phyloP scores from a whole-genome alignment of 2,888 invertebrate species.

The Epiblema foenella region DNA sequence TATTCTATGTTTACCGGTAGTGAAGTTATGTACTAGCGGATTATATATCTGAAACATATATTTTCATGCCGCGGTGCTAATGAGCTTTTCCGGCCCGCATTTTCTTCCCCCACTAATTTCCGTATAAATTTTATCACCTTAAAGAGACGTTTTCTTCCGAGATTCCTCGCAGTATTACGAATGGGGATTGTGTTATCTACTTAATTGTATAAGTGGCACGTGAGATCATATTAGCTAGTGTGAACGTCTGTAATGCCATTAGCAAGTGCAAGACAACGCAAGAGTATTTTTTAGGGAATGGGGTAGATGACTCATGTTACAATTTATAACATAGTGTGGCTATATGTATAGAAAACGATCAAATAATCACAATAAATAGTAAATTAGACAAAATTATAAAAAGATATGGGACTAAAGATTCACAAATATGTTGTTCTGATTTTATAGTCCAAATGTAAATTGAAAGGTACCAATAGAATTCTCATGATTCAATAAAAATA shows the following conservation, averaged over 20 bases:
- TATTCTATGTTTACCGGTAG: constrained; percentile 26
- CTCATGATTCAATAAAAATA: too few relatives aligned
- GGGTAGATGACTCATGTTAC: too few relatives aligned
- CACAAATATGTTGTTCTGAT: too few relatives aligned
- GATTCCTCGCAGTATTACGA: constrained; percentile 41
- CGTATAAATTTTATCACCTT: constrained; percentile 56
- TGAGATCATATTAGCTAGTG: constrained; percentile 21
- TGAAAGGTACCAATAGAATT: too few relatives aligned
- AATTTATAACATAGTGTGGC: too few relatives aligned
- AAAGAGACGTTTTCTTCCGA: constrained; percentile 49
- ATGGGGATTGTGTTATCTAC: constrained; percentile 32
- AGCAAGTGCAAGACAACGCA: neutral
- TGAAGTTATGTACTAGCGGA: constrained; percentile 34
- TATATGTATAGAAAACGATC: too few relatives aligned
- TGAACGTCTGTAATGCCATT: neutral
- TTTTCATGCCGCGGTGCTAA: constrained; percentile 51
- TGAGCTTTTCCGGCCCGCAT: constrained; percentile 54
- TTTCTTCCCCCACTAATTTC: constrained; percentile 54
- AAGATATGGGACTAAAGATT: too few relatives aligned
- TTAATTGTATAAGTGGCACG: constrained; percentile 47
- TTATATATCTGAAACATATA: constrained; percentile 48
- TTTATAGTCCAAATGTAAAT: too few relatives aligned
- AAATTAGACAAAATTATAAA: too few relatives aligned
- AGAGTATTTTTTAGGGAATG: neutral
- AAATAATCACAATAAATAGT: too few relatives aligned